Base-by-base conservation (phyloP, 2,888 invertebrate species). In the Sceliomorpha sp. region DNA sequence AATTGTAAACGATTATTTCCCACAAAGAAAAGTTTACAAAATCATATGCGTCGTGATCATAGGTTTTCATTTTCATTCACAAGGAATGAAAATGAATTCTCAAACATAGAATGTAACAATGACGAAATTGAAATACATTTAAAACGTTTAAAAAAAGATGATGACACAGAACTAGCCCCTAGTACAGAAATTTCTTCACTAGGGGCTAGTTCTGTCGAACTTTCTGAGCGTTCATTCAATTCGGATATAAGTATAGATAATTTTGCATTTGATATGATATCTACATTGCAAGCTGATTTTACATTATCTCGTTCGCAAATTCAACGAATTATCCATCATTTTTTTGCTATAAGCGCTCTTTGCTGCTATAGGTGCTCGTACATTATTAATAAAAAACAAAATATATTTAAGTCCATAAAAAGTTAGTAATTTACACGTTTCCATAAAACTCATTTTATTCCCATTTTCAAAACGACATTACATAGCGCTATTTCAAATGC, bases 301-400 rank as follows among this genome's bases (percentile, higher is more conserved):
- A 29, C 29, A 29, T 8, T 29, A 29, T 29, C 29, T 29, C 29
- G 29, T 29, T 29, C 9, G 8, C 29, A 29, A 29, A 8, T 29
- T 29, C 29, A 29, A 29, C 29, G 29, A 29, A 29, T 29, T 29
- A n/a, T n/a, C n/a, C n/a, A n/a, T n/a, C n/a, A n/a, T n/a, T n/a
- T n/a, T n/a, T n/a, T n/a, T n/a, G n/a, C n/a, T n/a, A n/a, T n/a
- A n/a, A n/a, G n/a, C n/a, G n/a, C n/a, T n/a, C n/a, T n/a, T n/a
- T n/a, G n/a, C n/a, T n/a, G n/a, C n/a, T n/a, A n/a, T n/a, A n/a
- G n/a, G n/a, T n/a, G n/a, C n/a, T n/a, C n/a, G n/a, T n/a, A n/a
- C n/a, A n/a, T n/a, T n/a, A n/a, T n/a, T n/a, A n/a, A n/a, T n/a
- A n/a, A n/a, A n/a, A n/a, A n/a, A n/a, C n/a, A n/a, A n/a, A n/a